phyloP scores from a whole-genome alignment of 2,888 invertebrate species.

The Platerodrilus igneus region DNA sequence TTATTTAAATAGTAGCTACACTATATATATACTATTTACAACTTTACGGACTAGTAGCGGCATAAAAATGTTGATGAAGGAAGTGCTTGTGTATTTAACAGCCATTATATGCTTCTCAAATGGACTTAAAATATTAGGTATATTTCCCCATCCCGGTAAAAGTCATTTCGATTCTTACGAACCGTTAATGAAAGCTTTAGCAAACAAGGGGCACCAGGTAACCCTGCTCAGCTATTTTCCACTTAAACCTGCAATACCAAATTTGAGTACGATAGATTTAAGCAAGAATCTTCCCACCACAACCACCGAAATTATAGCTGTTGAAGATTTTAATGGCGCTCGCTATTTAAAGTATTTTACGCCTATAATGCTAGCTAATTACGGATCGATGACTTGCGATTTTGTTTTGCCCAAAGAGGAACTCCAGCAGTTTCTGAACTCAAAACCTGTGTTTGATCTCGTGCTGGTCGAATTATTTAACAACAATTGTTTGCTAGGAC shows the following conservation, averaged over 20 bases:
- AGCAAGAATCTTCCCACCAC: background rate
- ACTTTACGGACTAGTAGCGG: too few species aligned
- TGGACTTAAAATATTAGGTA: constrained; percentile 54
- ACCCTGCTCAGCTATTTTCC: constrained; percentile 65
- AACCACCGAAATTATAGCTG: background rate
- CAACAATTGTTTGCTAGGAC: constrained; percentile 55
- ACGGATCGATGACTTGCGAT: constrained; percentile 12
- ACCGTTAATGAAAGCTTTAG: constrained; percentile 54
- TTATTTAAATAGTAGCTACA: too few species aligned
- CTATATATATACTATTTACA: too few species aligned
- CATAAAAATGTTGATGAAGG: too few species aligned
- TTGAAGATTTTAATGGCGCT: constrained; percentile 1
- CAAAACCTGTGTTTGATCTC: constrained; percentile 56
- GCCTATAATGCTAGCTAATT: constrained; percentile 1
- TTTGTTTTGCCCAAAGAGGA: constrained; percentile 29
- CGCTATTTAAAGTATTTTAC: constrained; percentile 2
- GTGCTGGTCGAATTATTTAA: constrained; percentile 68
- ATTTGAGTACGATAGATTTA: constrained; percentile 54
- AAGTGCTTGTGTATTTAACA: too few species aligned
- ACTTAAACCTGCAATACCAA: constrained; percentile 47
- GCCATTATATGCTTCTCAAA: too few species aligned
- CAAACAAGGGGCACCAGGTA: constrained; percentile 58
- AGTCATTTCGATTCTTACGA: constrained; percentile 64
- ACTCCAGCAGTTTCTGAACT: background rate
- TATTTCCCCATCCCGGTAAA: constrained; percentile 62